phyloP scores from a whole-genome alignment of 2,797 vertebrate species.

The Hylomyscus alleni region DNA sequence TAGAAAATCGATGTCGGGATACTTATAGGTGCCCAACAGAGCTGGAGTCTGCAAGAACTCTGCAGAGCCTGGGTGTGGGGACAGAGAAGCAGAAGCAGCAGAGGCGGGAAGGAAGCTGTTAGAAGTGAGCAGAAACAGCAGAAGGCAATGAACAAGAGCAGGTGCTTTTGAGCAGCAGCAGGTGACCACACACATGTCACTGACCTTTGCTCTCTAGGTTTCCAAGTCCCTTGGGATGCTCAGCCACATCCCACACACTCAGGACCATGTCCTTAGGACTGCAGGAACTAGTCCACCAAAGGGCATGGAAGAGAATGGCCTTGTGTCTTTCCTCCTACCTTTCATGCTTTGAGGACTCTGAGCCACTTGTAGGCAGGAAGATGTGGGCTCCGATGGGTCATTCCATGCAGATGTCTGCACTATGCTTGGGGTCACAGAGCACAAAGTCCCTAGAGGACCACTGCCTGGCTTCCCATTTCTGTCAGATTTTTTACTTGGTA shows the following conservation, averaged over 20 bases:
- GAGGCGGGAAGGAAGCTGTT: too few species aligned
- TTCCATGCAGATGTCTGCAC: neutral
- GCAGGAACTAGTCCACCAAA: neutral
- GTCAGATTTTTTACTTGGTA: neutral
- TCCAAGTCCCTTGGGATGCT: neutral
- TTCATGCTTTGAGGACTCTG: neutral
- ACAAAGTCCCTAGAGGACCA: too few species aligned
- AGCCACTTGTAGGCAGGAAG: neutral
- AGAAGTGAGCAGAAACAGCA: fast-evolving
- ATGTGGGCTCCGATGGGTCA: neutral
- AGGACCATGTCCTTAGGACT: neutral
- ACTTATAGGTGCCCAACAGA: neutral
- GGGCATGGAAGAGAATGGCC: neutral
- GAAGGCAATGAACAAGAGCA: neutral
- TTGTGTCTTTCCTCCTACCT: neutral
- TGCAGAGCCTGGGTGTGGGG: neutral
- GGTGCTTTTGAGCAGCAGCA: neutral
- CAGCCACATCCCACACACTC: neutral
- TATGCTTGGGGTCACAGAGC: neutral
- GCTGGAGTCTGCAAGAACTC: neutral
- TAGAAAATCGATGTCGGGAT: neutral
- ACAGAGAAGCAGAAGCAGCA: neutral
- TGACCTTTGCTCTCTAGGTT: neutral
- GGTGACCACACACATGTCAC: neutral
- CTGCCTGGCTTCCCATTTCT: neutral